Evolutionary conservation across 2,888 invertebrate genomes (phyloP), one percentile per base, ranked within the genome.

Genomic region (Gortyna flavago): DNA sequence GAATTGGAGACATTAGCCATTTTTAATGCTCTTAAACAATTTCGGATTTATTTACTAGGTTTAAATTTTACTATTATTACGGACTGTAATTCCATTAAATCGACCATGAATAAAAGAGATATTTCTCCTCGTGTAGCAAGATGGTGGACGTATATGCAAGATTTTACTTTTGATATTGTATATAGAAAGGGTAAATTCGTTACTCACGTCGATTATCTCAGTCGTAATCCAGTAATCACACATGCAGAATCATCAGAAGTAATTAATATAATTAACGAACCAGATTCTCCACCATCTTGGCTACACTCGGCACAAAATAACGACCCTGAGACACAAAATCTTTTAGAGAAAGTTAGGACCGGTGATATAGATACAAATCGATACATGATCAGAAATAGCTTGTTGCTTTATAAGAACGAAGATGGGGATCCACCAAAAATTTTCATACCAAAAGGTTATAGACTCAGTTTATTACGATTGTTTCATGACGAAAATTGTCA

Each of bases 401-500:
- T 70, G 29, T 59, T 70, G 32, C 61, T 71, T 41, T 71, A 71
- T 61, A 71, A 61, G n/a, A 70, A 70, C 0, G 57, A 70, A 41
- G 38, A 48, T 69, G 69, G 69, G 1, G 69, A 69, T 69, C 35
- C n/a, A n/a, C 69, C 54, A 1, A 69, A 54, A 69, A 38, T 69
- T 48, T 72, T 72, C 11, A 62, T 65, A 72, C 64, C 68, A 64
- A 72, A 68, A 68, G 59, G 51, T 16, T 65, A 71, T 48, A 32
- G 77, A 61, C 66, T 68, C 38, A 62, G 66, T 59, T 66, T 77
- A 41, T 66, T 77, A 9, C 48, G 66, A 18, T 61, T 72, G 21
- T 77, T 77, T 44, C 68, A 77, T 38, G 72, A 77, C 21, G 68
- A 68, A 77, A 77, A 77, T 62, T 77, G 77, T 72, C 77, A 77